Conservation (phyloP, 1,140 invertebrate genomes). For the Orussus abietinus region DNA sequence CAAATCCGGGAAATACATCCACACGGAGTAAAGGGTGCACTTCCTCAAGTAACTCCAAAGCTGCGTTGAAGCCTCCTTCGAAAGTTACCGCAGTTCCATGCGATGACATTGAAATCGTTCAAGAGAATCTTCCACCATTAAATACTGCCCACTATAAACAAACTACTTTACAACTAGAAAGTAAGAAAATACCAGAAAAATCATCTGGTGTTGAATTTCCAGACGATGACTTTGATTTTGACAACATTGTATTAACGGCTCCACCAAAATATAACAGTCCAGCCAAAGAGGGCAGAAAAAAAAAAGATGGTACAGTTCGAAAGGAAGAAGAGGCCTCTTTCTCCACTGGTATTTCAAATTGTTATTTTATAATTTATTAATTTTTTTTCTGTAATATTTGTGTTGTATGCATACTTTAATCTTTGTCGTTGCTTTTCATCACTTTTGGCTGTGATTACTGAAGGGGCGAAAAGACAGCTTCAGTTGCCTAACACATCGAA, state of each 20-base stretch:
- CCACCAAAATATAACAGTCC: constrained; percentile 6
- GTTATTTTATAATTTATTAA: too few species aligned
- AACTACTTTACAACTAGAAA: too few species aligned
- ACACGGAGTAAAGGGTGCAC: too few species aligned
- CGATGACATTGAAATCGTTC: neutral
- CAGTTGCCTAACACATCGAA: too few species aligned
- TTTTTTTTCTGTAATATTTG: too few species aligned
- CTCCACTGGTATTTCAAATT: too few species aligned
- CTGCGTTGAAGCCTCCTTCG: too few species aligned
- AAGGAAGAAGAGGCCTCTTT: neutral
- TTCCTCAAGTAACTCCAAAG: too few species aligned
- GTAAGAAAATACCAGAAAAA: neutral
- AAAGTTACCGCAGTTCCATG: too few species aligned
- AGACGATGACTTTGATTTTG: constrained; percentile 25
- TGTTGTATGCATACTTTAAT: too few species aligned
- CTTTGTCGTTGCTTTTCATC: neutral
- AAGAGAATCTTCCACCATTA: neutral
- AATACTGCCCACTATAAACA: neutral
- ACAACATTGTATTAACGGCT: constrained; percentile 16
- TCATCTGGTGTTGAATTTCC: constrained; percentile 12
- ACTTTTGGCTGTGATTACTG: neutral
- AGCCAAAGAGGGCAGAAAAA: neutral
- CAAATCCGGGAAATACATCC: neutral
- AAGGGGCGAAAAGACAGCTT: too few species aligned
- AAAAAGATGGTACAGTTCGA: neutral